Conservation (phyloP, 2,888 invertebrate species). For the Protodeltote pygarga region DNA sequence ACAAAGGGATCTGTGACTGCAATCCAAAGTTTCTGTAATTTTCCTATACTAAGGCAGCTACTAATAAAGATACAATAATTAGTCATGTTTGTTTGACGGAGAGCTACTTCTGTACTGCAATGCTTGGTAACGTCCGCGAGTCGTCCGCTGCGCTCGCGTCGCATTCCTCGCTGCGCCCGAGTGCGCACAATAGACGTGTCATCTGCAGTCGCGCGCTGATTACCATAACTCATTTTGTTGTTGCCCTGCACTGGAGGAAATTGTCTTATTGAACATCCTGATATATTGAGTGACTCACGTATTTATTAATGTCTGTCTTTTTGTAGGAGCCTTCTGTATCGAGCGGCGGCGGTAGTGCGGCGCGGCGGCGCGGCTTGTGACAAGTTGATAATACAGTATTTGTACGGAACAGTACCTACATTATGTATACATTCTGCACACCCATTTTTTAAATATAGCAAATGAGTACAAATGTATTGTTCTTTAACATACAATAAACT, state of each 20-base stretch:
- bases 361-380: too few species aligned
- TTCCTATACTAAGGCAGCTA: background rate
- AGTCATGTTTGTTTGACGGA: background rate
- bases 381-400: too few species aligned
- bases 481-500: too few species aligned
- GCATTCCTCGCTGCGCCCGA: constrained; percentile 27
- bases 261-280: constrained; percentile 5
- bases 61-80: too few species aligned
- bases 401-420: too few species aligned
- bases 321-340: background rate
- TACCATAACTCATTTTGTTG: constrained; percentile 34
- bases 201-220: constrained; percentile 38
- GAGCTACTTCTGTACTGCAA: constrained; percentile 7
- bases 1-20: background rate
- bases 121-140: background rate
- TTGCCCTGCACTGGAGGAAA: constrained; percentile 10
- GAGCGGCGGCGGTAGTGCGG: too few species aligned
- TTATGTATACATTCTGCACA: too few species aligned
- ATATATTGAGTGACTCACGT: background rate
- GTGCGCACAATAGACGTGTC: constrained; percentile 36
- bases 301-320: background rate
- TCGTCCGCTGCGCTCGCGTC: constrained; percentile 24
- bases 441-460: too few species aligned
- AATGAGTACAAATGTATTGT: too few species aligned
- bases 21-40: too few species aligned